Evolutionary conservation across 2,888 invertebrate species (phyloP).

Genomic region (Amiota mariae): DNA sequence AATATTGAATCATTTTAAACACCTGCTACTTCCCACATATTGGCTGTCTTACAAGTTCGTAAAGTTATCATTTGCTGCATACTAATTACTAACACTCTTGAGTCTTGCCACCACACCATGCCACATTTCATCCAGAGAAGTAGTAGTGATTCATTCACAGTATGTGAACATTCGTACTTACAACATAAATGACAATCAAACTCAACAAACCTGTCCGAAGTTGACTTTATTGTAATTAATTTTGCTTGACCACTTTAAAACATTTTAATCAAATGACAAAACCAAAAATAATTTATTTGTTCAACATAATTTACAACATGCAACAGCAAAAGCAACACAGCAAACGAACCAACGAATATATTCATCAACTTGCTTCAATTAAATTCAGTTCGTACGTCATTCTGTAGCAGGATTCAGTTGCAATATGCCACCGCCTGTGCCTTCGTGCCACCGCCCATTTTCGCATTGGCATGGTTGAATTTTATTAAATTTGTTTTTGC

Average conservation of each 20-base stretch:
- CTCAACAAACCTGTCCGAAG: conserved; percentile 25
- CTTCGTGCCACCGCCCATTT: background rate
- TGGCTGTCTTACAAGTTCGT: too few species aligned
- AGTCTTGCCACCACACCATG: too few species aligned
- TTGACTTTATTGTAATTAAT: conserved; percentile 48
- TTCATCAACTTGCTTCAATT: background rate
- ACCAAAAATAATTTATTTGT: conserved; percentile 60
- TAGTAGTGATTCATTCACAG: background rate
- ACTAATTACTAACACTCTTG: too few species aligned
- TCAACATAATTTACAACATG: conserved; percentile 51
- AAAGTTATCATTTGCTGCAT: too few species aligned
- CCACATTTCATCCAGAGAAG: too few species aligned
- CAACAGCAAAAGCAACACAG: conserved; percentile 12
- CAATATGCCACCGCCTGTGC: conserved; percentile 28
- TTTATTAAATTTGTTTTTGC: conserved; percentile 15
- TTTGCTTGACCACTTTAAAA: conserved; percentile 46
- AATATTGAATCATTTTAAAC: too few species aligned
- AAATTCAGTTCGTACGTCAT: conserved; percentile 38
- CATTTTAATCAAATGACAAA: conserved; percentile 65
- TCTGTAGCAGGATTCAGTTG: conserved; percentile 20
- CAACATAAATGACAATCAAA: conserved; percentile 10
- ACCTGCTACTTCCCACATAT: too few species aligned
- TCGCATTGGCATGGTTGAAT: conserved; percentile 9
- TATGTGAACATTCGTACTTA: too few species aligned
- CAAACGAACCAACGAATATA: background rate